phyloP scores from a whole-genome alignment of 2,888 invertebrate genomes.

The Xestia ashworthii region DNA sequence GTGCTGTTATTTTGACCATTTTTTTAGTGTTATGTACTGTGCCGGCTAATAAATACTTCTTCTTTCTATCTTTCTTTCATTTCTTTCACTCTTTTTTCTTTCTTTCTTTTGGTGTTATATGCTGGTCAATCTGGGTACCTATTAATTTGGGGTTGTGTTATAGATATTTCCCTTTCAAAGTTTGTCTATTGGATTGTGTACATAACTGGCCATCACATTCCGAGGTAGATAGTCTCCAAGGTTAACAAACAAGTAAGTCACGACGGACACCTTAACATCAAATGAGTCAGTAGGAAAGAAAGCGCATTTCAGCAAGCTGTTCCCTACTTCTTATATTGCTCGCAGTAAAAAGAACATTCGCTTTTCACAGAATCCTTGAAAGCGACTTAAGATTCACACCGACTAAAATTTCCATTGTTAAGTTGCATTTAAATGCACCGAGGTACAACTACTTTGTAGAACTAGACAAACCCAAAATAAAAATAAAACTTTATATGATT shows the following conservation, averaged over 20 bases:
- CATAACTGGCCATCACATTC: neutral
- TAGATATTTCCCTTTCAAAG: neutral
- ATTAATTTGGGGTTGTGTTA: neutral
- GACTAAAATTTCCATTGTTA: conserved; percentile 24
- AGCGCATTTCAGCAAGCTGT: neutral
- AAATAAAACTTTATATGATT: neutral
- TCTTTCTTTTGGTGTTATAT: neutral
- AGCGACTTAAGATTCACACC: conserved; percentile 15
- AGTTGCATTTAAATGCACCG: conserved; percentile 1
- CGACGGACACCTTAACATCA: neutral
- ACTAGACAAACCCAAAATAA: neutral
- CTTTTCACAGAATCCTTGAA: conserved; percentile 13
- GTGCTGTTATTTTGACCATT: no score
- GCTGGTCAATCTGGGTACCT: neutral
- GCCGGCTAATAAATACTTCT: no score
- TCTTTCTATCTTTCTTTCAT: neutral
- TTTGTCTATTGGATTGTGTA: neutral
- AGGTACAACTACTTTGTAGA: conserved; percentile 7
- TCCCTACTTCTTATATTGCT: neutral
- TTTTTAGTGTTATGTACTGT: no score
- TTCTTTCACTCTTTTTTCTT: no score
- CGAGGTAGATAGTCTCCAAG: neutral
- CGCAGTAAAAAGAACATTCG: conserved; percentile 7
- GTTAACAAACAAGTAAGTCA: neutral
- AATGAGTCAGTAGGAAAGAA: conserved; percentile 5